phyloP scores from a whole-genome alignment of 2,888 invertebrate genomes.

The Iphiclides podalirius region DNA sequence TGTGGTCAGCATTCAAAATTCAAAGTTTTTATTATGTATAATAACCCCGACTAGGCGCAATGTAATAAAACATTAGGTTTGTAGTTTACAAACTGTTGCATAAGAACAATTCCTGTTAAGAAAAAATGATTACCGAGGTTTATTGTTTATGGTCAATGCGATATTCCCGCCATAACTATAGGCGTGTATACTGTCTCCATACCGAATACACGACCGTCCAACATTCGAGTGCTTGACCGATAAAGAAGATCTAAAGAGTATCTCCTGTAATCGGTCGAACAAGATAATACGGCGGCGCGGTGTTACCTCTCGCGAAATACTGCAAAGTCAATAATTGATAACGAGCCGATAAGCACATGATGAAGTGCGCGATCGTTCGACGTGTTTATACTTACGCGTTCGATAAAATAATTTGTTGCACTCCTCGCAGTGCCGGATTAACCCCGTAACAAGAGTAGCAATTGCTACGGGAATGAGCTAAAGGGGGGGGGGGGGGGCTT shows the following conservation, averaged over 20 bases:
- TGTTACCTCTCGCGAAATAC: constrained; percentile 22
- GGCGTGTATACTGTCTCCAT: neutral
- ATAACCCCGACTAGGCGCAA: too few relatives aligned
- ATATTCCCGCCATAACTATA: neutral
- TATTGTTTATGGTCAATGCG: neutral
- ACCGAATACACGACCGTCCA: neutral
- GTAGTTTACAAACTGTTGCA: too few relatives aligned
- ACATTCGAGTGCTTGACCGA: constrained; percentile 25
- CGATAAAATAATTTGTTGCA: constrained; percentile 1
- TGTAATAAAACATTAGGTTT: too few relatives aligned
- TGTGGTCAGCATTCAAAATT: too few relatives aligned
- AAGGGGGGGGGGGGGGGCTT: too few relatives aligned
- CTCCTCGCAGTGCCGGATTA: too few relatives aligned
- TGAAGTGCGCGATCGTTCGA: constrained; percentile 17
- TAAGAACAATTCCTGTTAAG: too few relatives aligned
- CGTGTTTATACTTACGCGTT: constrained; percentile 17
- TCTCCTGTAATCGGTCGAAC: constrained; percentile 19
- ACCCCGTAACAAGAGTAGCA: too few relatives aligned
- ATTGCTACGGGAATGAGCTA: too few relatives aligned
- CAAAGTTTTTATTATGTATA: too few relatives aligned
- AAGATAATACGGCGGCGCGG: constrained; percentile 11
- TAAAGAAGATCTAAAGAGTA: constrained; percentile 18
- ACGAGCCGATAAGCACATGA: constrained; percentile 14
- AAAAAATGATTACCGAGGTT: too few relatives aligned
- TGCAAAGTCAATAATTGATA: constrained; percentile 33